Percentiles rank a stretch among this genome's conserved stretches.
Evolutionary conservation across 1,140 invertebrate species (phyloP).

Genomic region (Ceratina calcarata): DNA sequence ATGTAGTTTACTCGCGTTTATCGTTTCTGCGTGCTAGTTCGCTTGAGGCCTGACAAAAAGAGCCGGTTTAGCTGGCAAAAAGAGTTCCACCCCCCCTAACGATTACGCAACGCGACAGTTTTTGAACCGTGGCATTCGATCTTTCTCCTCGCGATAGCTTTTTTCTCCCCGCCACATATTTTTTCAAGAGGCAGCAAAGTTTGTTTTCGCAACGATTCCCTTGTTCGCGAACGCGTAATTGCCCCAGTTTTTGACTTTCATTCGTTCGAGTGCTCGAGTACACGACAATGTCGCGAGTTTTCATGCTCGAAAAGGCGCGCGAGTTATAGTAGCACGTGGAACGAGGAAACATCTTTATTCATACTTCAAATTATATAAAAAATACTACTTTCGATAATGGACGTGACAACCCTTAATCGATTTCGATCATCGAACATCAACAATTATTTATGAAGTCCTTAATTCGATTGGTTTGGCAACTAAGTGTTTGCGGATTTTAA

Average conservation of each 20-base stretch:
- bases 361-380: no score
- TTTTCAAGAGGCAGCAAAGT: background rate
- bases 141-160: background rate
- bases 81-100: background rate
- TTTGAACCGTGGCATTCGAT: background rate
- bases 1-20: constrained; percentile 18
- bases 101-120: no score
- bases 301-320: background rate
- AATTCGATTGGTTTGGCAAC: no score
- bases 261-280: background rate
- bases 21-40: background rate
- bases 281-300: background rate
- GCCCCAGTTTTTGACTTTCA: constrained; percentile 2
- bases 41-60: background rate
- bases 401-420: no score
- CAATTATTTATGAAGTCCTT: no score
- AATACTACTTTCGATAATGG: no score
- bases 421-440: no score
- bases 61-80: no score
- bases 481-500: no score
- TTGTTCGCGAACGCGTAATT: background rate
- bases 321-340: background rate
- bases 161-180: background rate
- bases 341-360: no score
- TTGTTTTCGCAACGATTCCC: constrained; percentile 8